Evolutionary conservation across 2,113 vertebrate species (phyloP).

Genomic region (Cervus canadensis): DNA sequence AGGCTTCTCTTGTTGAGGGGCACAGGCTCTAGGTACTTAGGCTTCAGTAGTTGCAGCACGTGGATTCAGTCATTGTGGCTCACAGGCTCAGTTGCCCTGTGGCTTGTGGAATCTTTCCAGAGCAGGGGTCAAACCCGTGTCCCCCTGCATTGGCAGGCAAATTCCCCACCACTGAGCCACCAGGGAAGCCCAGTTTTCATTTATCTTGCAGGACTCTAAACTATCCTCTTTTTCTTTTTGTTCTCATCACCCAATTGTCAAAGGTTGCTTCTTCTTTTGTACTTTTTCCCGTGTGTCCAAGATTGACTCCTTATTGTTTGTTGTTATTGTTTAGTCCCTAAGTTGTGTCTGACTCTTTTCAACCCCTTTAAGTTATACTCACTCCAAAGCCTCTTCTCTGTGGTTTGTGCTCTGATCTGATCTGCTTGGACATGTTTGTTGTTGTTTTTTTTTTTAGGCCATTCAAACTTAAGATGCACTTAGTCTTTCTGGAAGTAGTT

Average conservation of each 20-base stretch:
- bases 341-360: not conserved
- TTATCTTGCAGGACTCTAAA: not conserved
- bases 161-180: not conserved
- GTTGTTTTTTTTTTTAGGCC: not conserved
- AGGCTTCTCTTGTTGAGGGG: not conserved
- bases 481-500: not conserved
- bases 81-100: not conserved
- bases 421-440: not conserved
- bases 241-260: not conserved
- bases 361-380: not conserved
- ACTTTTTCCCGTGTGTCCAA: not conserved
- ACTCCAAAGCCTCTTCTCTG: not conserved
- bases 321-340: not conserved
- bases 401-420: not conserved
- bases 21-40: not conserved
- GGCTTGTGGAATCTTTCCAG: not conserved
- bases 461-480: not conserved
- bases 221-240: not conserved
- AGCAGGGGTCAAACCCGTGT: not conserved
- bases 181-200: not conserved
- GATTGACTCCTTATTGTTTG: not conserved
- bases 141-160: not conserved
- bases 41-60: not conserved
- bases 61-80: not conserved
- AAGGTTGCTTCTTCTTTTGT: not conserved